Evolutionary conservation across 2,888 invertebrate species (phyloP), one percentile per base, ranked within the genome.

Genomic region (Blera fallax): DNA sequence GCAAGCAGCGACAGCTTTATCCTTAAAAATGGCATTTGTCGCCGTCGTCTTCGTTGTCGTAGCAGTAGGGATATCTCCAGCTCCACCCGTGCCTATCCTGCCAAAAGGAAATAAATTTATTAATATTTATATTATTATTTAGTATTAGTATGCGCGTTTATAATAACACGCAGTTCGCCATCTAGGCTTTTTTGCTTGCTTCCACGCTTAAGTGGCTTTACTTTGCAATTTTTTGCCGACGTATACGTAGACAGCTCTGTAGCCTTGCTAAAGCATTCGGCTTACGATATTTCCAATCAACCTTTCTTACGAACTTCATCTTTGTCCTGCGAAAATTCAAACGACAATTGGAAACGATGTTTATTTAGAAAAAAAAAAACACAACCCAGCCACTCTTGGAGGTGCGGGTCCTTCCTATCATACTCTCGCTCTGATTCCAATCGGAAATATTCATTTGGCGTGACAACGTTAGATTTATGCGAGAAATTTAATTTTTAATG

Each of bases 261-360:
- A 85, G 11, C 21, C 60, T 60, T 43, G 58, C 76, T n/a, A 85
- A 32, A 3, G 70, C 50, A 32, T 65, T 85, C 24, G 65, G 76
- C 70, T 77, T 85, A 48, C 50, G 65, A 18, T 27, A 50, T 54
- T 79, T 79, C 48, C 65, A 77, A 70, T 72, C 77, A 27, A 72
- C 54, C 48, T 80, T 84, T 65, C 70, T 80, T 65, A 78, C 29
- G 14, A 87, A 87, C 62, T 65, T 81, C 87, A 79, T 85, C 32
- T 29, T 54, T 48, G 48, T 43, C 54, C 43, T 74, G 37, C 3
- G 64, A 43, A 40, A 58, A 48, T 18, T 34, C 48, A 50, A 50
- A 16, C 32, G n/a, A 34, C 58, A 69, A 60, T 72, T 72, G 50
- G 2, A 21, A 52, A 18, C 16, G 27, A 60, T 56, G 24, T 45